Evolutionary conservation across 1,140 invertebrate species (phyloP), one percentile per base, ranked within the genome.

Genomic region (Lepidurus packardi): DNA sequence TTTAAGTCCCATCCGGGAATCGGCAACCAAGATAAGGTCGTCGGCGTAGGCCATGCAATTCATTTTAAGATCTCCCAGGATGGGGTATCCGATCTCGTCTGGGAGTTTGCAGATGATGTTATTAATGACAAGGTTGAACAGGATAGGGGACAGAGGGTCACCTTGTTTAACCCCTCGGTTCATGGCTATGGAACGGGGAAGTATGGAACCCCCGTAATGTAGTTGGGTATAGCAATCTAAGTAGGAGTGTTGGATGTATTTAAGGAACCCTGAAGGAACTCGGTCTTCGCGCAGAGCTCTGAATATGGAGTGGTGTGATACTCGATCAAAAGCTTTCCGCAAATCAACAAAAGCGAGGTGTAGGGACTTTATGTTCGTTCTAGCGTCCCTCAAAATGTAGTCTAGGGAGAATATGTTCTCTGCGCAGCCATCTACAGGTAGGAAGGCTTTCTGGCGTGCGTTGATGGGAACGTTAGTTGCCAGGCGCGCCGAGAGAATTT

Each of bases 1-100:
- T 47, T 47, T 9, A 1, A 47, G 45, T 10, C 45, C 45, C 25
- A 25, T 47, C 2, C 16, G 45, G 45, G 1, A 9, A 2, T 47
- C 2, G 45, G 45, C 45, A 10, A 16, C 45, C 45, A 47, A 2
- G 45, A 10, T 47, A 9, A 16, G 16, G 16, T 47, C 45, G 2
- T 47, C 45, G 1, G 45, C 92, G 2, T 10, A 47, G 9, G 16
- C 16, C 1, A 47, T 25, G 25, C 25, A 25, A 1, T 25, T 25
- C 25, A 16, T 47, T 2, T 47, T 47, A 1, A 47, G 45, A 1
- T 16, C 16, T 16, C 45, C 45, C 1, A 2, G 2, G 1, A 16
- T 47, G 16, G 45, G 45, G 45, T 10, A 10, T 1, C 45, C 45
- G 16, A 47, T 47, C 9, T 47, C 45, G 2, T 1, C 45, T 2